phyloP scores from a whole-genome alignment of 2,888 invertebrate genomes.

The Sicus ferrugineus region DNA sequence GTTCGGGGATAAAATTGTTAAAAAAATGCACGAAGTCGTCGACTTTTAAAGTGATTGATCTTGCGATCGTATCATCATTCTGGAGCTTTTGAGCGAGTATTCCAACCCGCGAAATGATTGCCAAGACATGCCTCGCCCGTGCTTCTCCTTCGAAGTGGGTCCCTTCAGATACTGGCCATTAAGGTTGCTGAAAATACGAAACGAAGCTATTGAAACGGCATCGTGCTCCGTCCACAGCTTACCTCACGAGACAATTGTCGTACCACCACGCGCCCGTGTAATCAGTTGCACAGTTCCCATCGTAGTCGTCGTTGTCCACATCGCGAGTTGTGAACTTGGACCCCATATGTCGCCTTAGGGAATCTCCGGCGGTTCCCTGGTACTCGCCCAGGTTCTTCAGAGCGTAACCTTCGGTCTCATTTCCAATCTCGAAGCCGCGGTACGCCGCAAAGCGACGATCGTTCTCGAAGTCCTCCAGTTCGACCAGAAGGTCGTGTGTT shows the following conservation, averaged over 20 bases:
- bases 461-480: conserved; percentile 69
- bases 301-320: conserved; percentile 51
- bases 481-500: conserved; percentile 68
- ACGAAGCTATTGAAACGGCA: not conserved
- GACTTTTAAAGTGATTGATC: not conserved
- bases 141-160: not conserved
- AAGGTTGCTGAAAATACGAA: conserved; percentile 3
- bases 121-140: conserved; percentile 16
- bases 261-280: conserved; percentile 53
- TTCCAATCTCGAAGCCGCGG: conserved; percentile 70
- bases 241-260: conserved; percentile 13
- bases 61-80: conserved; percentile 14
- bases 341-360: conserved; percentile 71
- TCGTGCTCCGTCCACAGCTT: not conserved
- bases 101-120: not conserved
- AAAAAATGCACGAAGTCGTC: not conserved
- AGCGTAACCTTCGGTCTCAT: conserved; percentile 70
- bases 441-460: conserved; percentile 68
- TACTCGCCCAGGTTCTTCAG: conserved; percentile 71
- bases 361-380: conserved; percentile 71
- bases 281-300: conserved; percentile 45
- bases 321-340: conserved; percentile 68
- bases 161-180: conserved; percentile 13
- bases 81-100: not conserved
- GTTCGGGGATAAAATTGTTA: not conserved